Percentiles rank a stretch among this genome's conserved stretches.
These are phyloP conservation scores for Campopleginae sp. DNA, from an alignment of 2,888 invertebrate genomes.

Conservation along the genomic window DNA sequence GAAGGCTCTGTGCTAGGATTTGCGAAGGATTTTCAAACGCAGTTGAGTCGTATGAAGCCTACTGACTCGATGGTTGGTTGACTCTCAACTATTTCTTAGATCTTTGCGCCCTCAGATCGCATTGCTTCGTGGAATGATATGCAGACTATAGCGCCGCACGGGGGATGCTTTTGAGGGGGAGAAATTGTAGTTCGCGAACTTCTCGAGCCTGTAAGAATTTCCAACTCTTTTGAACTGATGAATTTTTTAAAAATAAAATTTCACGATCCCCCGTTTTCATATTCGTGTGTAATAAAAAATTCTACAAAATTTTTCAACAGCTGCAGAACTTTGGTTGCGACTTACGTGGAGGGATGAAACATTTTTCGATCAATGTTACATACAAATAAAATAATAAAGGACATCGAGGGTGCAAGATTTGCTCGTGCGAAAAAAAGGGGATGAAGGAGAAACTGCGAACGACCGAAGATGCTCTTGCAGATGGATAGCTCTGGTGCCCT, in stretches of 20 bases:
- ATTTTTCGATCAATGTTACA: slow-evolving; percentile 52
- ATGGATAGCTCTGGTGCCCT: slow-evolving; percentile 25
- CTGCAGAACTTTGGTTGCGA: too few relatives aligned
- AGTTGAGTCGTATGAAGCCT: slow-evolving; percentile 65
- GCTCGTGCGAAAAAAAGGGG: slow-evolving; percentile 38
- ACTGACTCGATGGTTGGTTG: slow-evolving; percentile 65
- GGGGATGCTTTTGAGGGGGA: not conserved
- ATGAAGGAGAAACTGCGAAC: slow-evolving; percentile 17
- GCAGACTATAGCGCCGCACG: slow-evolving; percentile 40
- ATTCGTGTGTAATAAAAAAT: not conserved
- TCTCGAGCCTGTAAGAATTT: not conserved
- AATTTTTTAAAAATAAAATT: not conserved
- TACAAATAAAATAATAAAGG: slow-evolving; percentile 1
- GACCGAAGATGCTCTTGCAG: slow-evolving; percentile 26
- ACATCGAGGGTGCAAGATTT: slow-evolving; percentile 21
- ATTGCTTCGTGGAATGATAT: slow-evolving; percentile 42
- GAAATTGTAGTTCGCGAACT: not conserved
- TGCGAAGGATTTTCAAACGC: slow-evolving; percentile 69
- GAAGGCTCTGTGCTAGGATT: slow-evolving; percentile 37
- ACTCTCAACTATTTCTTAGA: slow-evolving; percentile 82
- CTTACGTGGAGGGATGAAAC: not conserved
- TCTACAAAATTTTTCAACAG: not conserved
- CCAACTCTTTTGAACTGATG: slow-evolving; percentile 6
- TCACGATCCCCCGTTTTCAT: not conserved
- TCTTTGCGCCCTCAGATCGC: slow-evolving; percentile 74